Evolutionary conservation across 2,797 vertebrate genomes (phyloP), one percentile per base, ranked within the genome.

Genomic region (Tokudaia tokunoshimensis): DNA sequence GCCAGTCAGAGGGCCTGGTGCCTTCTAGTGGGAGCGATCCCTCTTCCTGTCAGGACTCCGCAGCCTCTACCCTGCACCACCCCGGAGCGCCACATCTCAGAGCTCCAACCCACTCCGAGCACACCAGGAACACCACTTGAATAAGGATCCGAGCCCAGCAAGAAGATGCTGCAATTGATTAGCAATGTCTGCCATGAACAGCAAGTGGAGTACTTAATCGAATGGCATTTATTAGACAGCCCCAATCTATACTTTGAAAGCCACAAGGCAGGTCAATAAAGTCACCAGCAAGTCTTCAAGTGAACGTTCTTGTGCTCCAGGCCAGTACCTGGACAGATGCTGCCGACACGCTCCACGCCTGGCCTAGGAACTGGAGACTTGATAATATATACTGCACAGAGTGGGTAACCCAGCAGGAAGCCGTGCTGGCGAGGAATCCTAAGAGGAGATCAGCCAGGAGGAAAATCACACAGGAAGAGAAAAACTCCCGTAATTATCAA

Each of bases 341-440:
- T 44, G 4, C 2, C 4, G 10, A 6, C 0, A 1, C 1, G 47
- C 50, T n/a, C 65, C 31, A 8, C 1, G 3, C n/a, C 12, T 34
- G 26, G 52, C 6, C 14, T 0, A 22, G 72, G 55, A 81, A 34
- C 72, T 29, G 47, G 65, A 67, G 37, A 44, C 22, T 63, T 67
- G 31, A 19, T 15, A 13, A 1, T n/a, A 67, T 7, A 34, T 8
- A n/a, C n/a, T 0, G 22, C 0, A 24, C 0, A 29, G 29, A 67
- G 50, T 34, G 89, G 78, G 47, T 1, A 5, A 55, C 34, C 34
- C 50, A 1, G 3, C 0, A 0, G 44, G 6, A 70, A 52, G 13
- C 24, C 3, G 7, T 5, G 1, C 31, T 0, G 57, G 47, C 0
- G 9, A 52, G 13, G 29, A 11, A 41, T n/a, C 12, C 2, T 17